A percentile compares a stretch with the other conserved stretches of the same genome.
phyloP scores from a whole-genome alignment of 2,888 invertebrate genomes.

The Parnassius smintheus region DNA sequence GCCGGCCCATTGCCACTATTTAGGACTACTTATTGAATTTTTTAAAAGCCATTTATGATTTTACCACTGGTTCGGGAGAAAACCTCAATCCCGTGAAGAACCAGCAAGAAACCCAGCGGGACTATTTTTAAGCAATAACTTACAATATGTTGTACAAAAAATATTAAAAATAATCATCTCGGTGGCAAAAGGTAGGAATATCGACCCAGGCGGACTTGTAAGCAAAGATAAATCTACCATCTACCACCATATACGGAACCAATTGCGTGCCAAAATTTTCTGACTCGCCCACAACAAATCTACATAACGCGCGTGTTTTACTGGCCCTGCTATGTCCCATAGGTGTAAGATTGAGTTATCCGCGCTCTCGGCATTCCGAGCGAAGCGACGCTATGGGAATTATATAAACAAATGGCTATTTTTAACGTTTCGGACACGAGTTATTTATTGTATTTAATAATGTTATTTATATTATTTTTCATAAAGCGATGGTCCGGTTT shows the following conservation, averaged over 20 bases:
- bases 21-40: too few species aligned
- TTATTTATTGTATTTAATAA: constrained; percentile 46
- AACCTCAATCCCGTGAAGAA: too few species aligned
- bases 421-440: constrained; percentile 36
- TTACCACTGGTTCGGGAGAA: too few species aligned
- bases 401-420: constrained; percentile 35
- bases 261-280: background rate
- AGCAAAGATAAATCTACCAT: too few species aligned
- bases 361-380: constrained; percentile 28
- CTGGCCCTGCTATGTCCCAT: constrained; percentile 19
- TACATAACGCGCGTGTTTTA: constrained; percentile 30
- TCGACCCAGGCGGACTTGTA: too few species aligned
- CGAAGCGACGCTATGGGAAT: constrained; percentile 28
- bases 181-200: too few species aligned
- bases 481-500: constrained; percentile 30
- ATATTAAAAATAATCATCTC: too few species aligned
- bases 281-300: constrained; percentile 6
- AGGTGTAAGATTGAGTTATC: constrained; percentile 48
- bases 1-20: too few species aligned
- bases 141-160: too few species aligned
- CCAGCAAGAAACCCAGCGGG: too few species aligned
- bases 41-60: too few species aligned
- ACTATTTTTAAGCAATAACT: too few species aligned
- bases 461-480: constrained; percentile 50
- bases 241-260: constrained; percentile 14